A percentile compares a stretch with the other conserved stretches of the same genome.
These are phyloP conservation scores for Gandaritis pyraliata DNA, from an alignment of 2,888 invertebrate species.

Conservation along the genomic window DNA sequence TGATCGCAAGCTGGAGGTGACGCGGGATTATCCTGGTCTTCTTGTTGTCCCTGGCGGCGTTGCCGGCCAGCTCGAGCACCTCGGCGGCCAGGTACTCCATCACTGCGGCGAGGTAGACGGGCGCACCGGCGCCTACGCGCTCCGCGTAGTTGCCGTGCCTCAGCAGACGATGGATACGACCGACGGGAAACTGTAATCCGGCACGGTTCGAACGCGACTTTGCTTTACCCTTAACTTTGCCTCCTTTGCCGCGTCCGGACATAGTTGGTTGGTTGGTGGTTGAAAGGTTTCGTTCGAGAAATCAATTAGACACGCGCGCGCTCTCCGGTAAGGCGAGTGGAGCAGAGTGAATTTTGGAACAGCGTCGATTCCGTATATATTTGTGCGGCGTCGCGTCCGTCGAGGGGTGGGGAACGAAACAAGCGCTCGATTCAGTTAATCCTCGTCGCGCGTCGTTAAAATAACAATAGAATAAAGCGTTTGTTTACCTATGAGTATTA, in stretches of 20 bases:
- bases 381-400: background rate
- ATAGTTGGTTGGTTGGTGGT: no score
- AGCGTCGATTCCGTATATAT: background rate
- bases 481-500: no score
- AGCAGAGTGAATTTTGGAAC: background rate
- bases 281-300: no score
- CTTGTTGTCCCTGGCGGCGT: slow-evolving; percentile 88
- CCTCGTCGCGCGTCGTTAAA: no score
- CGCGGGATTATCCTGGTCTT: background rate
- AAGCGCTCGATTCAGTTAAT: background rate
- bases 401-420: slow-evolving; percentile 1
- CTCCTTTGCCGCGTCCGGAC: no score
- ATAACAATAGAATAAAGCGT: no score
- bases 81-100: slow-evolving; percentile 86
- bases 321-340: background rate
- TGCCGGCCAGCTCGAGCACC: slow-evolving; percentile 51
- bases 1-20: no score
- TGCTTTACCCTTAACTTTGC: no score
- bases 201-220: no score
- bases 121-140: slow-evolving; percentile 54
- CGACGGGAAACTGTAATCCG: no score
- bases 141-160: slow-evolving; percentile 85
- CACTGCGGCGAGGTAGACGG: slow-evolving; percentile 83
- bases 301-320: no score
- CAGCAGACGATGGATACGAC: no score